These are phyloP conservation scores for Poeciliopsis occidentalis DNA, from an alignment of 2,113 vertebrate genomes.

Conservation along the genomic window DNA sequence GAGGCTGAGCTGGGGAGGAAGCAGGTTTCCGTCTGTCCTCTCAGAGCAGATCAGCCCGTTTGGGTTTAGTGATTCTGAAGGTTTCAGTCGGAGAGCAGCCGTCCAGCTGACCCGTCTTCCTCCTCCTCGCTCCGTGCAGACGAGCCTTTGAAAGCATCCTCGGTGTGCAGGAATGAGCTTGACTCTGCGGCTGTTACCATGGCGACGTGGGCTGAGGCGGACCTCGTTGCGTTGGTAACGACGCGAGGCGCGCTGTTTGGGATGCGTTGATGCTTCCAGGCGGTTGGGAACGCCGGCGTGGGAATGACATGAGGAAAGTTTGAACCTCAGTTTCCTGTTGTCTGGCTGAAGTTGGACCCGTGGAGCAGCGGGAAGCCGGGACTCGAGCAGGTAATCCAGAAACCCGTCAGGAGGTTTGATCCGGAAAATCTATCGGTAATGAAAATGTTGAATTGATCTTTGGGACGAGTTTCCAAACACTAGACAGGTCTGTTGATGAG, in stretches of 20 bases:
- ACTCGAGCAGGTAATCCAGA: too few species aligned
- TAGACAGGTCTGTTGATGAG: neutral
- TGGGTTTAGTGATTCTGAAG: too few species aligned
- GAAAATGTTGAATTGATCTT: neutral
- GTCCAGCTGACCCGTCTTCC: too few species aligned
- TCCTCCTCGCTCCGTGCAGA: neutral
- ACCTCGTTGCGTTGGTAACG: constrained; percentile 36
- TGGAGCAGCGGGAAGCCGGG: too few species aligned
- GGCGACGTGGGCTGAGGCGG: constrained; percentile 55
- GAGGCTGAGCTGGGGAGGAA: too few species aligned
- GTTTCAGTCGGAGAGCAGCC: too few species aligned
- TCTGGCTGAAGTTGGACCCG: too few species aligned
- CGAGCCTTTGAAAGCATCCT: neutral
- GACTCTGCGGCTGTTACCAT: constrained; percentile 54
- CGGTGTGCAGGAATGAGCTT: constrained; percentile 2
- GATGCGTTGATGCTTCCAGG: constrained; percentile 28
- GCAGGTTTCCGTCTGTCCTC: too few species aligned
- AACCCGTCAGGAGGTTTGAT: too few species aligned
- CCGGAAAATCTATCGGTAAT: neutral
- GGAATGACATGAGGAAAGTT: too few species aligned
- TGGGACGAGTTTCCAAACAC: neutral
- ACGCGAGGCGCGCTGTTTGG: constrained; percentile 29
- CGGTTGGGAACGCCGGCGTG: neutral
- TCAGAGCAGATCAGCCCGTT: too few species aligned
- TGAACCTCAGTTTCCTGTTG: too few species aligned